Base-by-base conservation (phyloP, 1,140 invertebrate species). In the Plectrocnemia conspersa region DNA sequence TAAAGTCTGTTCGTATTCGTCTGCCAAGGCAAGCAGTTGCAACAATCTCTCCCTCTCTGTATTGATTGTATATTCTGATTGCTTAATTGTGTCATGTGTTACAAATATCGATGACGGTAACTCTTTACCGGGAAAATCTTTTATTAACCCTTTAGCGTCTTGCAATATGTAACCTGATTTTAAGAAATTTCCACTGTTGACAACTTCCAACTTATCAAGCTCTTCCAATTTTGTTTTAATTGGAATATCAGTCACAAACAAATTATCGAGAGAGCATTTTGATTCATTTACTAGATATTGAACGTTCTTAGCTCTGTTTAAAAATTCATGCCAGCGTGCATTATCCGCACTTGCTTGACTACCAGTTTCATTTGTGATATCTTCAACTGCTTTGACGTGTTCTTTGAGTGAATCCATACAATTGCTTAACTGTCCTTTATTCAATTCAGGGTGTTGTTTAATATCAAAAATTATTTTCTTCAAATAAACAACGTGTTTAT, bases 1-100 rank as follows among this genome's bases (percentile, higher is more conserved):
- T 0, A 93, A 72, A 0, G 88, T 91, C 70, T 90, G 84, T 64
- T 88, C 86, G 64, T 93, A 93, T 66, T 93, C 90, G 64, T 90
- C 87, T 0, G 83, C 82, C 33, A 91, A 67, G 0, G 84, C 79
- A 11, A 84, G 70, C 19, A 88, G 64, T 64, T 90, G 86, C 0
- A 89, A 66, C 0, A 89, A 68, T 38, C 83, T 80, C 54, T 91
- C 86, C 25, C 87, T 77, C 71, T 91, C 86, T 0, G 78, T 70
- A 38, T 73, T 76, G 29, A 89, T 81, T 22, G 71, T 73, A 47
- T 83, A 80, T 52, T 86, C 85, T 15, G 88, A 77, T 45, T 80
- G 77, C 65, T 80, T 82, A 1, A 78, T 81, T n/a, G 74, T 73
- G 62, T 88, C 84, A 48, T 84, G 77, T 19, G 80, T 76, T 10